These are phyloP conservation scores for Columbina picui DNA, from an alignment of 2,113 vertebrate genomes.

Conservation along the genomic window DNA sequence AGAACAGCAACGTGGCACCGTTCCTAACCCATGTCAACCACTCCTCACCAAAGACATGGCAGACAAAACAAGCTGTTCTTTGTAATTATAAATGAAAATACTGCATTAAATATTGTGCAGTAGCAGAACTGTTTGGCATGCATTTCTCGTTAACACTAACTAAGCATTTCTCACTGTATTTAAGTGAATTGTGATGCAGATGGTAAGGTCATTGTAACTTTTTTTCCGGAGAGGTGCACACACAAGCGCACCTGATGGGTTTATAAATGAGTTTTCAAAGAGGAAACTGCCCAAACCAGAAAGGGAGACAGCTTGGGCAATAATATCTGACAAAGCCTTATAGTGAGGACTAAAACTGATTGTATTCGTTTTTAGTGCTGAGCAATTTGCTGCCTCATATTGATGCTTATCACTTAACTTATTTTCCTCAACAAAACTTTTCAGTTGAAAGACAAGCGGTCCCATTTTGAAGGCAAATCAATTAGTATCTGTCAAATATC, in stretches of 20 bases:
- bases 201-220: neutral
- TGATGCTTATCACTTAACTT: neutral
- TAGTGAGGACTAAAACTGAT: neutral
- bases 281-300: neutral
- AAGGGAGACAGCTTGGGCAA: neutral
- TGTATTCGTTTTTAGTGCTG: neutral
- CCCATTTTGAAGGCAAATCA: neutral
- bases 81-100: neutral
- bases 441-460: neutral
- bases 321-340: neutral
- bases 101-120: neutral
- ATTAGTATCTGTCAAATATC: neutral
- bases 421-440: neutral
- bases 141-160: neutral
- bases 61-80: constrained; percentile 10
- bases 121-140: neutral
- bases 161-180: neutral
- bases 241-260: neutral
- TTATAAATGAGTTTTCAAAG: neutral
- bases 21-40: neutral
- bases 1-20: neutral
- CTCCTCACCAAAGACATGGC: neutral
- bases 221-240: neutral
- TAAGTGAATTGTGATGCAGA: neutral
- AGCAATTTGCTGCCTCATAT: neutral